A percentile compares a stretch with the other conserved stretches of the same genome.
phyloP scores from a whole-genome alignment of 2,888 invertebrate species.

The Thymelicus acteon region DNA sequence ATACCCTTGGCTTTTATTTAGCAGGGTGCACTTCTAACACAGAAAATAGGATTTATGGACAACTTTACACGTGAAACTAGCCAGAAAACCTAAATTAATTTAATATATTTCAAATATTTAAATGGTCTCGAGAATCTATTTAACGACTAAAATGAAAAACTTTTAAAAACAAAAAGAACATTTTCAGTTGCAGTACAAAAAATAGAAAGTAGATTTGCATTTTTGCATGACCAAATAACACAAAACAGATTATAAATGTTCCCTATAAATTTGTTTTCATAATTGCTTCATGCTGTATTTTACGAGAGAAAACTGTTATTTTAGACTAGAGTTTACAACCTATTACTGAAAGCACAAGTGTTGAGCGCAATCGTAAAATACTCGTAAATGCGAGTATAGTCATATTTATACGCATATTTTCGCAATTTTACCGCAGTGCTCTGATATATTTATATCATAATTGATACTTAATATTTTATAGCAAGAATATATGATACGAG shows the following conservation, averaged over 20 bases:
- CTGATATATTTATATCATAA: background rate
- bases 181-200: too few species aligned
- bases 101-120: too few species aligned
- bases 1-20: too few species aligned
- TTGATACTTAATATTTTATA: background rate
- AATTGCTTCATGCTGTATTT: background rate
- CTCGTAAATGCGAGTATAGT: slow-evolving; percentile 11
- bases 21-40: too few species aligned
- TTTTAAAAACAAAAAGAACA: too few species aligned
- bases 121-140: too few species aligned
- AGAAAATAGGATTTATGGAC: too few species aligned
- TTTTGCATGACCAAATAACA: background rate
- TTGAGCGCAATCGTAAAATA: slow-evolving; percentile 12
- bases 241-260: background rate
- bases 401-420: slow-evolving; percentile 18
- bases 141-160: too few species aligned
- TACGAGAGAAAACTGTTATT: slow-evolving; percentile 7
- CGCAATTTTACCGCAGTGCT: background rate
- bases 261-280: background rate
- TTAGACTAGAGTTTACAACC: slow-evolving; percentile 1
- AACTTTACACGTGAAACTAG: too few species aligned
- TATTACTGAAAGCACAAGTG: slow-evolving; percentile 20
- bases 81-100: too few species aligned
- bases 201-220: too few species aligned
- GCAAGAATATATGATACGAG: background rate